These are phyloP conservation scores for Cloeon dipterum DNA, from an alignment of 2,888 invertebrate species.

Conservation along the genomic window DNA sequence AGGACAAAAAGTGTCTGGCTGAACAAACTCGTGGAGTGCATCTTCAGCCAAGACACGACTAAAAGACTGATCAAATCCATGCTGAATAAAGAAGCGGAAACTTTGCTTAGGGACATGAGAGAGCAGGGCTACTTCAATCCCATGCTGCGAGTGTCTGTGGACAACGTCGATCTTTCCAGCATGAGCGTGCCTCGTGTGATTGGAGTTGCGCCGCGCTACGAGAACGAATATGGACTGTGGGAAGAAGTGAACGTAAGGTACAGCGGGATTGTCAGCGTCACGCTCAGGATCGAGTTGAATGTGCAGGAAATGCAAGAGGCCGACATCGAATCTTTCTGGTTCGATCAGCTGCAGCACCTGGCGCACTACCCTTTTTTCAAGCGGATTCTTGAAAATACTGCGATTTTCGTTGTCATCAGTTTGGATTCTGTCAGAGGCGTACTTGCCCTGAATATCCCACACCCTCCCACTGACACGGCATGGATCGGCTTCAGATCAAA, in stretches of 20 bases:
- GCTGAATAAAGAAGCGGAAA: neutral
- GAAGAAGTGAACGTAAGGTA: neutral
- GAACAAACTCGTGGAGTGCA: neutral
- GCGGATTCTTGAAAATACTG: neutral
- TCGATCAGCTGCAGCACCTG: neutral
- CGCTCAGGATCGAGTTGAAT: neutral
- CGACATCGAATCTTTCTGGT: too few species aligned
- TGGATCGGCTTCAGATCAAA: neutral
- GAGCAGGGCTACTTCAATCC: too few species aligned
- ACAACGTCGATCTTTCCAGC: too few species aligned
- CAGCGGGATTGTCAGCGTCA: neutral
- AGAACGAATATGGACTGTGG: neutral
- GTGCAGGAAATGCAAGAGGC: too few species aligned
- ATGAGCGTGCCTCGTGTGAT: too few species aligned
- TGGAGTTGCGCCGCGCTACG: too few species aligned
- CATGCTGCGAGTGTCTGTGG: too few species aligned
- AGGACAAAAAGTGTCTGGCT: neutral
- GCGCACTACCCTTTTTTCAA: neutral
- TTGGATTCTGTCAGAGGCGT: neutral
- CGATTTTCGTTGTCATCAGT: neutral
- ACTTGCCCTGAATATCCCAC: neutral
- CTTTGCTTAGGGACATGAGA: too few species aligned
- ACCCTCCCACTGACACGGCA: neutral
- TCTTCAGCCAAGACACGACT: neutral
- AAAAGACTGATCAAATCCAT: neutral